Percentiles rank a stretch among this genome's conserved stretches.
Conservation (phyloP, 2,797 vertebrate species). For the Enteromius trimaculatus region DNA sequence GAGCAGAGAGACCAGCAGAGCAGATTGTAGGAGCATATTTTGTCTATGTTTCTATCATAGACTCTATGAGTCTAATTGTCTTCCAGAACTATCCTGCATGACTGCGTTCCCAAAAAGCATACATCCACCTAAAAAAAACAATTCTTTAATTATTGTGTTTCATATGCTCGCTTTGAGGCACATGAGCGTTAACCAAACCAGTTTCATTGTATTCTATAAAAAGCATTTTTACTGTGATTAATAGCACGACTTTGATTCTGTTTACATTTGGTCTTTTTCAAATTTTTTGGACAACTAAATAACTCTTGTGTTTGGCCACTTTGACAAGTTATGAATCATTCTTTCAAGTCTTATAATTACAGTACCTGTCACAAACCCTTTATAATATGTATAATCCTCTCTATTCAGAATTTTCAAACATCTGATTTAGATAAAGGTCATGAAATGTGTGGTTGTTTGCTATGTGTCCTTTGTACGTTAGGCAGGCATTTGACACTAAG, state of each 20-base stretch:
- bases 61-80: no score
- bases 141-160: no score
- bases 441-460: neutral
- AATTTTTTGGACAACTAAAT: neutral
- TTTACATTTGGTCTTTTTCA: neutral
- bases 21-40: neutral
- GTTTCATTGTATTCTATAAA: neutral
- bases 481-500: neutral
- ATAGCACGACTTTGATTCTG: neutral
- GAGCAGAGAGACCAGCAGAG: neutral
- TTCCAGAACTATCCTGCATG: no score
- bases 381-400: neutral
- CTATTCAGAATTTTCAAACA: neutral
- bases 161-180: no score
- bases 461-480: neutral
- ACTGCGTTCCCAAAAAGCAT: no score
- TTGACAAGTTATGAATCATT: conserved; percentile 19
- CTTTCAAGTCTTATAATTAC: neutral
- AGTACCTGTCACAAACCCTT: neutral
- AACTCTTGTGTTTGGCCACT: neutral
- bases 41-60: neutral
- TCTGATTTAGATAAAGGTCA: neutral
- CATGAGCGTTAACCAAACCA: neutral
- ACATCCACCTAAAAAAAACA: no score
- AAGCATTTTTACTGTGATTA: neutral